These are phyloP conservation scores for Heterotilapia buettikoferi DNA, from an alignment of 2,113 vertebrate genomes.

Conservation along the genomic window DNA sequence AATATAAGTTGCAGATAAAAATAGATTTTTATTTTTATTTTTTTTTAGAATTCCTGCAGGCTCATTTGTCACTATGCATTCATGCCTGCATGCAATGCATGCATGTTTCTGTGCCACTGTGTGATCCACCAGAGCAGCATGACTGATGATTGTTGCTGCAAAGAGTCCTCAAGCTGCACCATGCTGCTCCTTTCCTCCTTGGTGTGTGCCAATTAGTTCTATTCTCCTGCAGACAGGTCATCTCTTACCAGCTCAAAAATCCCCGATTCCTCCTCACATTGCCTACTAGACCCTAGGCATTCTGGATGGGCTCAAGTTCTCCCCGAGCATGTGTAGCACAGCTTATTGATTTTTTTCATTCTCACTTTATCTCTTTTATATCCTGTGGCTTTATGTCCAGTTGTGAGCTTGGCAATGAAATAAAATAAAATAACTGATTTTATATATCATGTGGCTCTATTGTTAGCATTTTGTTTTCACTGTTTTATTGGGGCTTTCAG, in stretches of 20 bases:
- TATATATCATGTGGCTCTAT: constrained; percentile 9
- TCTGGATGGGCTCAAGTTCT: constrained; percentile 9
- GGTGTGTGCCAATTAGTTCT: constrained; percentile 59
- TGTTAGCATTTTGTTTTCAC: neutral
- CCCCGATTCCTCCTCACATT: constrained; percentile 18
- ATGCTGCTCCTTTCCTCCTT: constrained; percentile 15
- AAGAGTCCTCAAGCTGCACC: constrained; percentile 41
- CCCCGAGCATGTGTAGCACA: constrained; percentile 11
- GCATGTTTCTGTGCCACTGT: constrained; percentile 2
- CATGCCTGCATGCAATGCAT: constrained; percentile 1
- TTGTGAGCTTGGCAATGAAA: constrained; percentile 20
- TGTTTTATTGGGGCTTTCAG: neutral
- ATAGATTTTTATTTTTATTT: neutral
- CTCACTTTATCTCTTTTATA: constrained; percentile 28
- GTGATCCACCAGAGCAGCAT: constrained; percentile 17
- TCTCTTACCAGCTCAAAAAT: constrained; percentile 13
- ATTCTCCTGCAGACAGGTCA: constrained; percentile 46
- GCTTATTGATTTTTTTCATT: constrained; percentile 34
- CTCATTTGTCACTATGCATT: constrained; percentile 21
- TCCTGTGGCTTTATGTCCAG: constrained; percentile 41
- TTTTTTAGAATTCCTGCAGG: neutral
- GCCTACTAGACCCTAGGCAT: constrained; percentile 27
- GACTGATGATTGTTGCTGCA: constrained; percentile 57
- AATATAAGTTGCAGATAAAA: constrained; percentile 28
- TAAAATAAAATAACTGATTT: neutral